A percentile compares a stretch with the other conserved stretches of the same genome.
phyloP scores from a whole-genome alignment of 2,113 vertebrate genomes.

The Syngnathus floridae region DNA sequence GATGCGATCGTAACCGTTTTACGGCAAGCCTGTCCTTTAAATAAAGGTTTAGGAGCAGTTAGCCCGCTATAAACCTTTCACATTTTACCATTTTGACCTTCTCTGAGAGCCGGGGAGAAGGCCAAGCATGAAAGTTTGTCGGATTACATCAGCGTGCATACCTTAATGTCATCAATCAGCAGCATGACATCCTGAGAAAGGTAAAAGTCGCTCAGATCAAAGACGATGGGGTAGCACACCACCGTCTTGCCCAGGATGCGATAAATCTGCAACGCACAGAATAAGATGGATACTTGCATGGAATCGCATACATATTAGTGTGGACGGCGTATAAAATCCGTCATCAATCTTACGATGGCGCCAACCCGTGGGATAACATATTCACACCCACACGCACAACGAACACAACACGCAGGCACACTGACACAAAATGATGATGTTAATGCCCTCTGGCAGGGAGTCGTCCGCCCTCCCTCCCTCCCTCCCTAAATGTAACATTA shows the following conservation, averaged over 20 bases:
- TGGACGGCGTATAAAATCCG: constrained; percentile 52
- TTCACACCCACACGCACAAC: background rate
- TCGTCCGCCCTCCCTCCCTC: constrained; percentile 39
- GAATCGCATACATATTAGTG: constrained; percentile 42
- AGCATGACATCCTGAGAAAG: constrained; percentile 97
- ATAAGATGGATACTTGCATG: constrained; percentile 43
- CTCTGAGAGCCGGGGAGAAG: background rate
- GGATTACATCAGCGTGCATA: constrained; percentile 47
- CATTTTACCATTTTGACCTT: background rate
- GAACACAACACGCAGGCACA: background rate
- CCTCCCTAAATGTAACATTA: constrained; percentile 51
- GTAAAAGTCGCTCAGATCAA: constrained; percentile 98
- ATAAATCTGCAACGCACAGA: constrained; percentile 78
- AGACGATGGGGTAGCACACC: constrained; percentile 96
- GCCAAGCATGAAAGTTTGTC: background rate
- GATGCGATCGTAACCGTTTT: background rate
- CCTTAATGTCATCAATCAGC: constrained; percentile 98
- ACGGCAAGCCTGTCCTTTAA: background rate
- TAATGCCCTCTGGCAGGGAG: constrained; percentile 55
- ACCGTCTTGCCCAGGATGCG: constrained; percentile 95
- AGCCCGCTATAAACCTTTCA: background rate
- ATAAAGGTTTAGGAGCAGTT: background rate
- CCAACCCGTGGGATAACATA: constrained; percentile 31
- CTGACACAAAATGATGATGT: constrained; percentile 35
- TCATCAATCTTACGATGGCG: constrained; percentile 43